Percentiles rank a stretch among this genome's conserved stretches.
Conservation (phyloP, 2,113 vertebrate genomes). For the Salvelinus namaycush region DNA sequence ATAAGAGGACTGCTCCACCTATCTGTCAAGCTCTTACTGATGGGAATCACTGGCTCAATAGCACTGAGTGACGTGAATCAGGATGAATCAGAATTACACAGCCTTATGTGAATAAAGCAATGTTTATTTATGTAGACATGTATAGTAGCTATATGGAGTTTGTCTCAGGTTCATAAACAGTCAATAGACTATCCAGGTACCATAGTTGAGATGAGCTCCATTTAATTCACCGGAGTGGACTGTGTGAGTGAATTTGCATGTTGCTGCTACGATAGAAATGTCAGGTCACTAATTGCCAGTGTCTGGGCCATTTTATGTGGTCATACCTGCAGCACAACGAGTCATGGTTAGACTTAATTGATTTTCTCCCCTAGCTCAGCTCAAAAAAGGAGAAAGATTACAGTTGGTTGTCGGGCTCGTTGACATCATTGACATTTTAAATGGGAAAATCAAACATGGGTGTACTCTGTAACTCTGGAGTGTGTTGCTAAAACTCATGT, state of each 20-base stretch:
- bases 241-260: no score
- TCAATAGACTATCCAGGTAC: not conserved
- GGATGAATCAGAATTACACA: not conserved
- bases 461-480: not conserved
- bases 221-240: no score
- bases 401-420: constrained; percentile 17
- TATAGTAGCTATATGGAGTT: not conserved
- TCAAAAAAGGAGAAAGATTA: constrained; percentile 16
- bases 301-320: constrained; percentile 21
- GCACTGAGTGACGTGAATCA: constrained; percentile 20
- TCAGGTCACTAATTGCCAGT: constrained; percentile 52
- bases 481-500: not conserved
- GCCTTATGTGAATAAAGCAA: not conserved
- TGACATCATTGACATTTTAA: constrained; percentile 58
- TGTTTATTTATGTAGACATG: not conserved
- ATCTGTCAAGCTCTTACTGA: constrained; percentile 33
- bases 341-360: constrained; percentile 42
- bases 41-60: constrained; percentile 17
- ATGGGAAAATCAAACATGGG: constrained; percentile 52
- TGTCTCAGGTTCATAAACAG: not conserved
- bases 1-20: not conserved
- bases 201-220: not conserved
- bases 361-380: constrained; percentile 38
- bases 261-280: constrained; percentile 42
- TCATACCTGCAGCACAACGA: constrained; percentile 32